Percentiles rank a stretch among this genome's conserved stretches.
phyloP scores from a whole-genome alignment of 1,140 invertebrate species.

The Metaphire vulgaris region DNA sequence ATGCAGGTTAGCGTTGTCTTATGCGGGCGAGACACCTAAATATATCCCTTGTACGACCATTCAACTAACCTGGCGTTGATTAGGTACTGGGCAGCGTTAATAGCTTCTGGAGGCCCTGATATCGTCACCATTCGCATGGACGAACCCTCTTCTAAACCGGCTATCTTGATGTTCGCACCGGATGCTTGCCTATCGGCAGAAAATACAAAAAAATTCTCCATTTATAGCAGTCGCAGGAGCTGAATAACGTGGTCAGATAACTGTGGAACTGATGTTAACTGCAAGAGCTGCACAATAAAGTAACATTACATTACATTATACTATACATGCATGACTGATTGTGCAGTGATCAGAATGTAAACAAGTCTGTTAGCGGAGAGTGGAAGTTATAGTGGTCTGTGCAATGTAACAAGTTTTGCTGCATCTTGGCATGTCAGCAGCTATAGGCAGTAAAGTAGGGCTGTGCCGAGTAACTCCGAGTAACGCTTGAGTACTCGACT shows the following conservation, averaged over 20 bases:
- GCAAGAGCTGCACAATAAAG: not conserved
- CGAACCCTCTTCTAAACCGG: conserved; percentile 90
- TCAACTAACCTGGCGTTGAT: conserved; percentile 75
- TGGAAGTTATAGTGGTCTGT: too few relatives aligned
- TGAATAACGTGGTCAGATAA: not conserved
- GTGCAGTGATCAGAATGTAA: too few relatives aligned
- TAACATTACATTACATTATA: too few relatives aligned
- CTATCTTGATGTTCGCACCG: conserved; percentile 95
- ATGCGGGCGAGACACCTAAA: too few relatives aligned
- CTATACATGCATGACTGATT: not conserved
- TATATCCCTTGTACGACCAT: not conserved
- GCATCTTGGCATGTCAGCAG: too few relatives aligned
- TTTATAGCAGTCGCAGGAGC: not conserved
- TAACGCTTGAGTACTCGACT: too few relatives aligned
- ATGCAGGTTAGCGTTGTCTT: too few relatives aligned
- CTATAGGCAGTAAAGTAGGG: too few relatives aligned
- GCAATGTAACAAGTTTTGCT: too few relatives aligned
- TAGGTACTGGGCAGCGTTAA: conserved; percentile 92
- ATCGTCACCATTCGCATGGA: conserved; percentile 95
- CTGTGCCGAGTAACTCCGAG: too few relatives aligned
- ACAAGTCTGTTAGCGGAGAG: too few relatives aligned
- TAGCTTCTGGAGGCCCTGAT: conserved; percentile 89
- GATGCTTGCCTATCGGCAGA: conserved; percentile 71
- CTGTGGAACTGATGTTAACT: not conserved
- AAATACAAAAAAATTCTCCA: not conserved